phyloP scores from a whole-genome alignment of 2,113 vertebrate species.

The Xenopus borealis region DNA sequence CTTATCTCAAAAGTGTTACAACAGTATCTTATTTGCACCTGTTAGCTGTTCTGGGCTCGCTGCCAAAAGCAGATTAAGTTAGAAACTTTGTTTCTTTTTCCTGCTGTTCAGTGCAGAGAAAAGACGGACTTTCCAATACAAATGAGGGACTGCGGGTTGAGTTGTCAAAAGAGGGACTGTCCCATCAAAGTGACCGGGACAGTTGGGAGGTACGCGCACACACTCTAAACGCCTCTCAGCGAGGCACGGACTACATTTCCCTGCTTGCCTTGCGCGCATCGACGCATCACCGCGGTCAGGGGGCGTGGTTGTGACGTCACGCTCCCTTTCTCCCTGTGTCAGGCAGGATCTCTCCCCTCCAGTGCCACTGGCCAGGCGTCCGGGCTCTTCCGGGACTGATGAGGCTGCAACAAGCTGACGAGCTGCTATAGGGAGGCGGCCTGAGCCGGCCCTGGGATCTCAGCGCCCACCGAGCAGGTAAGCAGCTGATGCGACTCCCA shows the following conservation, averaged over 20 bases:
- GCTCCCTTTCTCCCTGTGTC: constrained; percentile 19
- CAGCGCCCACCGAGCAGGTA: constrained; percentile 11
- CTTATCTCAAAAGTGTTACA: too few relatives aligned
- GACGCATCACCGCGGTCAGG: not conserved
- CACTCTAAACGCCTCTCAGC: too few relatives aligned
- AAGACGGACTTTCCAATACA: too few relatives aligned
- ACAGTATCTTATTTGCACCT: too few relatives aligned
- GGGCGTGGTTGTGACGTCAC: constrained; percentile 20
- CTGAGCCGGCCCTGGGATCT: not conserved
- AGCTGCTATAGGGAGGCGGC: not conserved
- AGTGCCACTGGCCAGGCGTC: not conserved
- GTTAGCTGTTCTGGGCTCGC: too few relatives aligned
- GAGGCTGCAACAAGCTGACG: not conserved
- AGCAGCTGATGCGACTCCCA: not conserved
- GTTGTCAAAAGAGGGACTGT: too few relatives aligned
- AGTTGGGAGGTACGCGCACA: too few relatives aligned
- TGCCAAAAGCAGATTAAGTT: too few relatives aligned
- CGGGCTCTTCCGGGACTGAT: constrained; percentile 4
- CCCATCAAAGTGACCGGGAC: too few relatives aligned
- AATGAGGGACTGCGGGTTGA: too few relatives aligned
- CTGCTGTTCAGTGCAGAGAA: too few relatives aligned
- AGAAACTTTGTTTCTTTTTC: too few relatives aligned
- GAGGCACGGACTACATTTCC: constrained; percentile 22
- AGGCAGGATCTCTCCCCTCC: not conserved
- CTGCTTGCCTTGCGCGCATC: not conserved